Base-by-base conservation (phyloP, 1,140 invertebrate genomes). In the Mercenaria mercenaria region DNA sequence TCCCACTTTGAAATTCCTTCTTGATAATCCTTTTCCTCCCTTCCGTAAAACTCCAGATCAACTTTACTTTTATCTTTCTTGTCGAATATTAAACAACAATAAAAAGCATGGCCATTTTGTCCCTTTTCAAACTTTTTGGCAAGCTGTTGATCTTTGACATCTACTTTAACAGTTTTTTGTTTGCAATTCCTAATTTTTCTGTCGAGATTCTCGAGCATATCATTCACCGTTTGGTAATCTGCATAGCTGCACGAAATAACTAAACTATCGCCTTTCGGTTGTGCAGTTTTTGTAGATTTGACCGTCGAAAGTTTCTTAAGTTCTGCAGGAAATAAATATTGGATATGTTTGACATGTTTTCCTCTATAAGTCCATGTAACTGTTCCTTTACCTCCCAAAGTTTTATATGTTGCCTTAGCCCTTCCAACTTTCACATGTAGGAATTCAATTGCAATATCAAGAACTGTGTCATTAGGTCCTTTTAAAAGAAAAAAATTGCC, bases 321-420 rank as follows among this genome's bases (percentile, higher is more conserved):
- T 72, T 84, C 82, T 34, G 20, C 29, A 1, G 18, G 8, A 52
- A 84, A 84, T 37, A 82, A n/a, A 26, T 41, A 6, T 29, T 64
- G n/a, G 20, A 41, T 41, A 41, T 41, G 0, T 64, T n/a, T 64
- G 11, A 34, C 34, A 29, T 10, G 0, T 82, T 50, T 43, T n/a
- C 29, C 64, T 72, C 20, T 47, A n/a, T n/a, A n/a, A n/a, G n/a
- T n/a, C 82, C 82, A 84, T 15, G n/a, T 15, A 0, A 84, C 61
- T 8, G 59, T 47, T 11, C 61, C 61, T 34, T 72, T 34, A 0
- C n/a, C 64, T 8, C 61, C 82, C 20, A 67, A 15, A 32, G 23
- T n/a, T 37, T 29, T 52, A 18, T 11, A 13, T 20, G 11, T 29
- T 0, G 37, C 11, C 8, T 0, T 0, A 32, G n/a, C 23, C 59